These are phyloP conservation scores for Cylindroiulus punctatus DNA, from an alignment of 2,888 invertebrate species.

Conservation along the genomic window DNA sequence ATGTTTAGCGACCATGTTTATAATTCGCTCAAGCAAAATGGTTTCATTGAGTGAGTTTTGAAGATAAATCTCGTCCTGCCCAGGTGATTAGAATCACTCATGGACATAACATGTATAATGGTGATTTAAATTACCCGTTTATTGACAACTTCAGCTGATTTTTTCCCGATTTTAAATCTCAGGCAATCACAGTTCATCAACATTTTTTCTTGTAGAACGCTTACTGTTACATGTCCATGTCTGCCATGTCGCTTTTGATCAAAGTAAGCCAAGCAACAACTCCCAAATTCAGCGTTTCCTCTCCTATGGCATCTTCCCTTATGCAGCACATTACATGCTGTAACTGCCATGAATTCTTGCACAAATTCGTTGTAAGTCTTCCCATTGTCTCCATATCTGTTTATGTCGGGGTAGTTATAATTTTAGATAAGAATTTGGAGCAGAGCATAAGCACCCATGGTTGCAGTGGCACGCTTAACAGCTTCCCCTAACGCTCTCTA, in stretches of 20 bases:
- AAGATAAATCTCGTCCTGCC: not conserved
- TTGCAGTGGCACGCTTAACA: not conserved
- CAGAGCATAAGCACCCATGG: not conserved
- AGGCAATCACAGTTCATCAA: too few relatives aligned
- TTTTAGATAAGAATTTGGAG: constrained; percentile 24
- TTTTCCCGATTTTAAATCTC: too few relatives aligned
- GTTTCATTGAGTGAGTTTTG: not conserved
- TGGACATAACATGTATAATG: not conserved
- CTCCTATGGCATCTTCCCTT: constrained; percentile 1
- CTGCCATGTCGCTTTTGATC: too few relatives aligned
- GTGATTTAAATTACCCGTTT: too few relatives aligned
- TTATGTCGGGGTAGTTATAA: constrained; percentile 12
- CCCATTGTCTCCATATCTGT: constrained; percentile 36
- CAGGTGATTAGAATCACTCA: not conserved
- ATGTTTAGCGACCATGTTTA: too few relatives aligned
- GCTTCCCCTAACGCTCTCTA: constrained; percentile 45
- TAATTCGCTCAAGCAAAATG: not conserved
- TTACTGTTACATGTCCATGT: too few relatives aligned
- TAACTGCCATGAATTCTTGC: not conserved
- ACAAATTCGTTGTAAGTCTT: not conserved
- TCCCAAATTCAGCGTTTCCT: not conserved
- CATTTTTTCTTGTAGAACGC: too few relatives aligned
- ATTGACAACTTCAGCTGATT: too few relatives aligned
- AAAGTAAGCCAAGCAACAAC: too few relatives aligned
- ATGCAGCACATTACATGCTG: not conserved